These are phyloP conservation scores for Entomobrya proxima DNA, from an alignment of 2,888 invertebrate species.

Conservation along the genomic window DNA sequence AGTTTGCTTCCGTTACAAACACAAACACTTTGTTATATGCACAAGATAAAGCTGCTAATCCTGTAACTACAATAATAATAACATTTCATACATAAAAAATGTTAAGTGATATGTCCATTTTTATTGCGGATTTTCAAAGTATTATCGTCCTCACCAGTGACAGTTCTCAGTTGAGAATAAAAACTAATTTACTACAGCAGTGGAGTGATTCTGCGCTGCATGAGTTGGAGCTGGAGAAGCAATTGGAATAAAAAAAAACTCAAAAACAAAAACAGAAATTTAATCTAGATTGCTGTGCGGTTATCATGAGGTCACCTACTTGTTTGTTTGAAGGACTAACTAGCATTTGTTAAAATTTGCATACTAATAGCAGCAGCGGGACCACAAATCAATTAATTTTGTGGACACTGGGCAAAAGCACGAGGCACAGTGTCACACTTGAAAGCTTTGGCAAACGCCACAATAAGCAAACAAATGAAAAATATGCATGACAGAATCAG, in stretches of 20 bases:
- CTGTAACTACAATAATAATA: background rate
- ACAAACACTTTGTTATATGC: background rate
- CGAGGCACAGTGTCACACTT: too few relatives aligned
- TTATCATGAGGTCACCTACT: constrained; percentile 40
- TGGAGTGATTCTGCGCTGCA: background rate
- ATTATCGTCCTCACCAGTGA: background rate
- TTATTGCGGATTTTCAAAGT: background rate
- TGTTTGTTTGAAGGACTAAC: background rate
- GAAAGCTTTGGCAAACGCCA: too few relatives aligned
- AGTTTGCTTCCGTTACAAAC: constrained; percentile 3
- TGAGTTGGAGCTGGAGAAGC: constrained; percentile 4
- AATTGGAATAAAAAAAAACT: constrained; percentile 13
- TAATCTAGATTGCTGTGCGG: background rate
- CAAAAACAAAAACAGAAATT: background rate
- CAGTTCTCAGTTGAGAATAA: background rate
- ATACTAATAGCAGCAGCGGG: background rate
- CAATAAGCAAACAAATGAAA: too few relatives aligned
- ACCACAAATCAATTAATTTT: background rate
- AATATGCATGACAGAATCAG: background rate
- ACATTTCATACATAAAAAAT: constrained; percentile 1
- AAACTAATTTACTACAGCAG: background rate
- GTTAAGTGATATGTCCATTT: constrained; percentile 7
- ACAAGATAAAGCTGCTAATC: background rate
- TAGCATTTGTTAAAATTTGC: background rate
- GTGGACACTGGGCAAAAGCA: too few relatives aligned